phyloP scores from a whole-genome alignment of 2,797 vertebrate genomes.

The Hydrolagus colliei region DNA sequence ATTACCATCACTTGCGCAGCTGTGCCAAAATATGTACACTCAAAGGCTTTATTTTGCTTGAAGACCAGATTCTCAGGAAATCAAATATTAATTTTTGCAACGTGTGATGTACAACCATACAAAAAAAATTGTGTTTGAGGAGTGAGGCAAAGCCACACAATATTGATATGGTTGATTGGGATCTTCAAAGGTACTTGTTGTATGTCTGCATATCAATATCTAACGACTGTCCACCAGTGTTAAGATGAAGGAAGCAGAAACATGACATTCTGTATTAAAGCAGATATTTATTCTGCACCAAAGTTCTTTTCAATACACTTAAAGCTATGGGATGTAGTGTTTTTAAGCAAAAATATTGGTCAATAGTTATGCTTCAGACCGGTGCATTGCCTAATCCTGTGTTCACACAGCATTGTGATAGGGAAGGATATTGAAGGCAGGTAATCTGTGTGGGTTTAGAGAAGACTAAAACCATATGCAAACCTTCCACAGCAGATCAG shows the following conservation, averaged over 20 bases:
- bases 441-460: neutral
- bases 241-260: neutral
- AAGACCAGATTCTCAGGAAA: neutral
- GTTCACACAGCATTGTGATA: neutral
- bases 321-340: constrained; percentile 17
- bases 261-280: neutral
- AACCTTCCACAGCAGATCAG: constrained; percentile 11
- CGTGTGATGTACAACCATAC: neutral
- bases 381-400: neutral
- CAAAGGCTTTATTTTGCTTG: neutral
- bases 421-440: constrained; percentile 3
- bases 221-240: neutral
- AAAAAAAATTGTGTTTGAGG: constrained; percentile 5
- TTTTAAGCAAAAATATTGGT: constrained; percentile 24
- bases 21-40: neutral
- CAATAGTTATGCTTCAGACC: constrained; percentile 23
- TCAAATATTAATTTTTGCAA: constrained; percentile 22
- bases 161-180: neutral
- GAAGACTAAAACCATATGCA: neutral
- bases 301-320: neutral
- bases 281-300: constrained; percentile 17
- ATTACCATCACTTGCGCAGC: neutral
- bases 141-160: neutral
- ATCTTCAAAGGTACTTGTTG: neutral
- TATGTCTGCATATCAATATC: neutral